A percentile compares a stretch with the other conserved stretches of the same genome.
Conservation (phyloP, 1,140 invertebrate genomes). For the Melitaea cinxia region DNA sequence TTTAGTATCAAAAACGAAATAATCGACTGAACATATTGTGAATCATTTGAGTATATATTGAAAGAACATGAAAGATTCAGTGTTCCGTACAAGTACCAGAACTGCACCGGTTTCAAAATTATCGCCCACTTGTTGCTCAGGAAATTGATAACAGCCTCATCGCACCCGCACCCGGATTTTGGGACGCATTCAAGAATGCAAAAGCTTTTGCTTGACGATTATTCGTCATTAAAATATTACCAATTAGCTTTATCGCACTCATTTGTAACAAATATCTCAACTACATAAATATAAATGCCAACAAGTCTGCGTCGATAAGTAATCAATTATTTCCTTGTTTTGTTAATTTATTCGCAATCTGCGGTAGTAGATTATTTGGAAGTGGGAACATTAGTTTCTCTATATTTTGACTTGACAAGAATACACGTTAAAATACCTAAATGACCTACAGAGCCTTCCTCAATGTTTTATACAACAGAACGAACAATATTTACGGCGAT, state of each 20-base stretch:
- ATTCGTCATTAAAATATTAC: not conserved
- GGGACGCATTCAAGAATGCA: constrained; percentile 73
- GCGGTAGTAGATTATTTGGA: not conserved
- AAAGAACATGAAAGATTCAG: constrained; percentile 41
- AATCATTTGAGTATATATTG: constrained; percentile 17
- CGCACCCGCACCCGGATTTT: constrained; percentile 58
- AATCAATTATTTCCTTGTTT: not conserved
- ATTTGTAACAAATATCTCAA: not conserved
- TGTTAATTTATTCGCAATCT: not conserved
- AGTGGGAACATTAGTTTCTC: too few relatives aligned
- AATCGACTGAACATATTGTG: not conserved
- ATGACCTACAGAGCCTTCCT: not conserved
- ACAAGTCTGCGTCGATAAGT: not conserved
- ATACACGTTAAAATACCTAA: not conserved
- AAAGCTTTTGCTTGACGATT: constrained; percentile 16
- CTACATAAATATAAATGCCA: not conserved
- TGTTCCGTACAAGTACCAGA: constrained; percentile 41
- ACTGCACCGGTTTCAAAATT: constrained; percentile 72
- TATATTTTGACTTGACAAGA: too few relatives aligned
- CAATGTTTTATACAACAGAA: not conserved
- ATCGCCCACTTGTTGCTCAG: constrained; percentile 77
- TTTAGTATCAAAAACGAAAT: not conserved
- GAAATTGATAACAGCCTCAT: constrained; percentile 79
- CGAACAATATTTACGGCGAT: not conserved
- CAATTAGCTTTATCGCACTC: not conserved